These are phyloP conservation scores for Lepidochitona cinerea DNA, from an alignment of 2,888 invertebrate species.

Conservation along the genomic window DNA sequence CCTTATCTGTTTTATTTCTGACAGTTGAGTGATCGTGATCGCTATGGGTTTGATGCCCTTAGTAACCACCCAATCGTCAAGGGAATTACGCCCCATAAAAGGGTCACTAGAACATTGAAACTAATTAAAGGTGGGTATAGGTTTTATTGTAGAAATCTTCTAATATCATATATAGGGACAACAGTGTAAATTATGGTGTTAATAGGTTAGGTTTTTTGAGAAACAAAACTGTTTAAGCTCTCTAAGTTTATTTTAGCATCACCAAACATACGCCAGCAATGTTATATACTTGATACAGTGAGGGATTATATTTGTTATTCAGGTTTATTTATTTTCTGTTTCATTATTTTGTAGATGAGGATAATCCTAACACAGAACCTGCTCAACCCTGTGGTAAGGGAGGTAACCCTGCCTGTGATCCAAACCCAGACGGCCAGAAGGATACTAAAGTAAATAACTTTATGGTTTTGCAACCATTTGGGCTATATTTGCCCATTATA, in stretches of 20 bases:
- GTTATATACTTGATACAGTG: too few species aligned
- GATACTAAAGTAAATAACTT: too few species aligned
- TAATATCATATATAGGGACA: too few species aligned
- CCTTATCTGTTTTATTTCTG: conserved; percentile 3
- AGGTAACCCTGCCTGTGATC: not conserved
- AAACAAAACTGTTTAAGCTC: too few species aligned
- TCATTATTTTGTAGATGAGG: not conserved
- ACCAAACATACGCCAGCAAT: too few species aligned
- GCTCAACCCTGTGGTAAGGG: not conserved
- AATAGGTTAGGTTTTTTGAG: too few species aligned
- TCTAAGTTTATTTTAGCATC: too few species aligned
- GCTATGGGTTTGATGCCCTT: conserved; percentile 45
- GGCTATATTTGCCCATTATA: too few species aligned
- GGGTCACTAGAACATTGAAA: conserved; percentile 63
- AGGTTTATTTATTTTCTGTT: not conserved
- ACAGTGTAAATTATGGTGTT: too few species aligned
- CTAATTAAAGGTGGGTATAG: conserved; percentile 52
- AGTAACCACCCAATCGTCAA: conserved; percentile 63
- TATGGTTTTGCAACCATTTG: too few species aligned
- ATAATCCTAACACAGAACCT: not conserved
- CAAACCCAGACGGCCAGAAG: not conserved
- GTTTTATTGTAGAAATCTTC: too few species aligned
- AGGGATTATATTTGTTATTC: not conserved
- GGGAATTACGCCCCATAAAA: conserved; percentile 61
- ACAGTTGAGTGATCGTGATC: conserved; percentile 35